Percentiles rank a stretch among this genome's conserved stretches.
Conservation (phyloP, 2,797 vertebrate species). For the Synanceia verrucosa region DNA sequence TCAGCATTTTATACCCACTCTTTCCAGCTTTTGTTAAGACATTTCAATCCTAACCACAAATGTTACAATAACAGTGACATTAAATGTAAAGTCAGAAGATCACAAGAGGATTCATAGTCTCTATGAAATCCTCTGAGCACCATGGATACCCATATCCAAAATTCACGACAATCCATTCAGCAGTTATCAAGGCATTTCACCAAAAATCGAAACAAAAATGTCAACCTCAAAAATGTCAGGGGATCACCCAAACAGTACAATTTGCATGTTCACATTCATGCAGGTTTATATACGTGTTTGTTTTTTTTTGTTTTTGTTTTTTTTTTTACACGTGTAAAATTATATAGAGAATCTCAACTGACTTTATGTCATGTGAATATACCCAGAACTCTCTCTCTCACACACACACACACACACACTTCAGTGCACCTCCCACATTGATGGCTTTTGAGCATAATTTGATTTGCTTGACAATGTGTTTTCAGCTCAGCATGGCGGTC, state of each 20-base stretch:
- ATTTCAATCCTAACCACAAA: not conserved
- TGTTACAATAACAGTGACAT: not conserved
- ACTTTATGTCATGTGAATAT: not conserved
- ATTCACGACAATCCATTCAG: not conserved
- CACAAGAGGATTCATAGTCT: no score
- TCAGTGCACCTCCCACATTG: slow-evolving; percentile 15
- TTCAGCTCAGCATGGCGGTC: slow-evolving; percentile 10
- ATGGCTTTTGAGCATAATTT: slow-evolving; percentile 26
- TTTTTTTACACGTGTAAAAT: no score
- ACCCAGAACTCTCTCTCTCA: not conserved
- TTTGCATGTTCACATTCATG: not conserved
- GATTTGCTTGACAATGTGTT: slow-evolving; percentile 39
- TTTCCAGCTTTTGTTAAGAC: not conserved
- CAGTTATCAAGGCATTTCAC: not conserved
- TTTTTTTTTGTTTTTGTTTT: no score
- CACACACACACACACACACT: not conserved
- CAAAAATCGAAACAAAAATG: no score
- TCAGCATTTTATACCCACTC: not conserved
- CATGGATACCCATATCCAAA: no score
- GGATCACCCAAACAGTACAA: no score
- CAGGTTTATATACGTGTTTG: not conserved
- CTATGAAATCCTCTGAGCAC: no score
- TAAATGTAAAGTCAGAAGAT: not conserved
- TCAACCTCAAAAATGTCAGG: no score
- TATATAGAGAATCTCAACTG: not conserved